Evolutionary conservation across 2,797 vertebrate genomes (phyloP).

Genomic region (Anguilla marmorata): DNA sequence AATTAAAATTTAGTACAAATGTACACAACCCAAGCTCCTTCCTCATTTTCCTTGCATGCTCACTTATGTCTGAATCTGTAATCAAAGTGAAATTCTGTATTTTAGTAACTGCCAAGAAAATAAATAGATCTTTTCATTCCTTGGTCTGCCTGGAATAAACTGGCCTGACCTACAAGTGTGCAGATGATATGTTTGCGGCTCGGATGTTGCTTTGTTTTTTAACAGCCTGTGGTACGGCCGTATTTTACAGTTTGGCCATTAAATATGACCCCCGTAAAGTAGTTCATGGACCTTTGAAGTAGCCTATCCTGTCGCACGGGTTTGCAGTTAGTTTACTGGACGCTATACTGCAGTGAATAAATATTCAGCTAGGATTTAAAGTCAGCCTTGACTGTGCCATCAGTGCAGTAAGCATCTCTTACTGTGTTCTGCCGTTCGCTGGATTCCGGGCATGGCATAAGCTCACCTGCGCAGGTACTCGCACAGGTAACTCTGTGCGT

Average conservation of each 20-base stretch:
- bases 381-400: not conserved
- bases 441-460: not conserved
- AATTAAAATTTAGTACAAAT: not conserved
- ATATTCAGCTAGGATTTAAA: not conserved
- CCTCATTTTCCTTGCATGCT: not conserved
- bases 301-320: not conserved
- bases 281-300: not conserved
- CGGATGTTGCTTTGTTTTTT: not conserved
- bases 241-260: not conserved
- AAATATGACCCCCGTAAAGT: not conserved
- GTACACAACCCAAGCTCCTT: not conserved
- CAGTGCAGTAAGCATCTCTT: not conserved
- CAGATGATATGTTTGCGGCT: not conserved
- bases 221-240: not conserved
- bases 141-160: not conserved
- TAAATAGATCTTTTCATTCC: not conserved
- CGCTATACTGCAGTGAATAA: not conserved
- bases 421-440: not conserved
- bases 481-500: not conserved
- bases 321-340: not conserved
- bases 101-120: not conserved
- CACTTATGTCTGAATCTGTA: not conserved
- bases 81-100: not conserved
- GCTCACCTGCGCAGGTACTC: not conserved
- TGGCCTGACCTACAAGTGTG: not conserved